These are phyloP conservation scores for Rhaphigaster nebulosa DNA, from an alignment of 2,888 invertebrate genomes.

Conservation along the genomic window DNA sequence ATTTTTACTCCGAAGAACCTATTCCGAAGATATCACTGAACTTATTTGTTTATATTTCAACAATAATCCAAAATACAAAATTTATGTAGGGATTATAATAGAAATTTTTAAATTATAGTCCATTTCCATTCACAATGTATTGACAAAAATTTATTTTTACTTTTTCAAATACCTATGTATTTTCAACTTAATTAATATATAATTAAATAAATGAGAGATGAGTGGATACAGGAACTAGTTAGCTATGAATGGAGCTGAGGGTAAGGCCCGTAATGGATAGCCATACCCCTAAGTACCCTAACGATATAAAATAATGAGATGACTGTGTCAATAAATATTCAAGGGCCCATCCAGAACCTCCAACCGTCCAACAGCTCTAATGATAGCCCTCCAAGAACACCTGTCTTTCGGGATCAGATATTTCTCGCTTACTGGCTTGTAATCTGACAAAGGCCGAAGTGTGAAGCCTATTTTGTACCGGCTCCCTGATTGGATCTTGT, in stretches of 20 bases:
- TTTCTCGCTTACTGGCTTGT: slow-evolving; percentile 5
- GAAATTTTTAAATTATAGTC: too few relatives aligned
- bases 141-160: too few relatives aligned
- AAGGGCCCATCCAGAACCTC: neutral
- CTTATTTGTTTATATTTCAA: too few relatives aligned
- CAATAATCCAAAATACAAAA: too few relatives aligned
- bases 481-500: slow-evolving; percentile 46
- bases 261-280: neutral
- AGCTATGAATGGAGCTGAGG: neutral
- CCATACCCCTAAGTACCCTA: neutral
- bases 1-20: too few relatives aligned
- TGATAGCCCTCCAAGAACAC: slow-evolving; percentile 48
- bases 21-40: too few relatives aligned
- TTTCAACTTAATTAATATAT: too few relatives aligned
- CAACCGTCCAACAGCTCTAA: neutral
- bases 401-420: slow-evolving; percentile 53
- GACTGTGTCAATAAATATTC: slow-evolving; percentile 30
- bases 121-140: too few relatives aligned
- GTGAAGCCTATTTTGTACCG: slow-evolving; percentile 20
- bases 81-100: too few relatives aligned
- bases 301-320: slow-evolving; percentile 16
- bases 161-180: too few relatives aligned
- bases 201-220: neutral
- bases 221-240: neutral
- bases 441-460: slow-evolving; percentile 50